Evolutionary conservation across 2,113 vertebrate genomes (phyloP).

Genomic region (Petromus typicus): DNA sequence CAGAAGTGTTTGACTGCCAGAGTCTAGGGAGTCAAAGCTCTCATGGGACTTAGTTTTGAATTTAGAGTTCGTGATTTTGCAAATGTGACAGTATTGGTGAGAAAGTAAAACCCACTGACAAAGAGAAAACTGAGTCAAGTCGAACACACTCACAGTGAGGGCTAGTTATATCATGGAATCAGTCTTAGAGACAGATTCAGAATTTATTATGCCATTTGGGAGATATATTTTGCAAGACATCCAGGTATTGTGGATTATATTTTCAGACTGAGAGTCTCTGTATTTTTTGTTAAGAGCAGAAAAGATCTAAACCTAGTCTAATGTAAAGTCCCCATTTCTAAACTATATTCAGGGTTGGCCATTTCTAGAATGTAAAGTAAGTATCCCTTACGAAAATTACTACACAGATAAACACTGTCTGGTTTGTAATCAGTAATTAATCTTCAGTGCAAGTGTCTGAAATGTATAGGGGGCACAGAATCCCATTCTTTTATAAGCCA

Average conservation of each 20-base stretch:
- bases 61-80: background rate
- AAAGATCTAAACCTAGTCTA: background rate
- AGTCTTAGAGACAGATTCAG: background rate
- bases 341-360: background rate
- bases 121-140: background rate
- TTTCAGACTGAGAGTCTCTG: background rate
- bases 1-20: background rate
- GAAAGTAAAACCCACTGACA: background rate
- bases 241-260: background rate
- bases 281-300: constrained; percentile 31
- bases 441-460: background rate
- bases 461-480: background rate
- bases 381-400: background rate
- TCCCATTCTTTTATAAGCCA: background rate
- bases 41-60: background rate
- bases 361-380: constrained; percentile 41
- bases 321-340: constrained; percentile 43
- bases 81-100: background rate
- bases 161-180: background rate
- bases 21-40: background rate
- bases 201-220: background rate
- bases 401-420: background rate
- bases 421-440: background rate
- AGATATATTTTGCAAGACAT: constrained; percentile 28
- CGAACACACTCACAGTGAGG: background rate